Evolutionary conservation across 1,140 invertebrate genomes (phyloP).

Genomic region (Ostrea denselamellosa): DNA sequence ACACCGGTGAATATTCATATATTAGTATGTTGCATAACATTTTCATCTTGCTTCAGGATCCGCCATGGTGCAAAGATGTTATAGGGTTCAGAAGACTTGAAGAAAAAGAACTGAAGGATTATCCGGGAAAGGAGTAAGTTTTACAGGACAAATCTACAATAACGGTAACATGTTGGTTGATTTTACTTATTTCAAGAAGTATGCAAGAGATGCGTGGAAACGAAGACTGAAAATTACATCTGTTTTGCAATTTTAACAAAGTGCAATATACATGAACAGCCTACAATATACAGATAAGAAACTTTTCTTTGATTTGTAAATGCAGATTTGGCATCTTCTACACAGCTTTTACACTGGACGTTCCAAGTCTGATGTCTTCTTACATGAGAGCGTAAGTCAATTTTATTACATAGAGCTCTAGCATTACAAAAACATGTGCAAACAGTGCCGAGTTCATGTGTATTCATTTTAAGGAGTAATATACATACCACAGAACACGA

Average conservation of each 20-base stretch:
- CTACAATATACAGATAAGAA: neutral
- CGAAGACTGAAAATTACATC: neutral
- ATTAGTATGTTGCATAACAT: neutral
- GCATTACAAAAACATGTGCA: too few relatives aligned
- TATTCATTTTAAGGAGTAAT: too few relatives aligned
- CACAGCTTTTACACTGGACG: neutral
- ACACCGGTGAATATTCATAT: neutral
- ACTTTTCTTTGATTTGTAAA: neutral
- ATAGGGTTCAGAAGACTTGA: constrained; percentile 37
- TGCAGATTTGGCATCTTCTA: constrained; percentile 30
- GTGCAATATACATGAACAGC: neutral
- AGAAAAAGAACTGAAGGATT: constrained; percentile 44
- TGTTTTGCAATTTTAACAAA: neutral
- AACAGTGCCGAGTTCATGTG: too few relatives aligned
- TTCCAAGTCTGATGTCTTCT: neutral
- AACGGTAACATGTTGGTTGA: neutral
- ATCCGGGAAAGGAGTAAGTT: constrained; percentile 46
- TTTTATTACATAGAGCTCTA: neutral
- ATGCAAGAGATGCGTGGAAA: neutral
- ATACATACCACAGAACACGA: neutral
- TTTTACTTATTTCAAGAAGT: neutral
- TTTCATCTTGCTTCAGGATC: constrained; percentile 30
- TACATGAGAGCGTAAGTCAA: neutral
- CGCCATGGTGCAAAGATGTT: constrained; percentile 48
- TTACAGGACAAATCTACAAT: neutral